Evolutionary conservation across 2,113 vertebrate genomes (phyloP), one percentile per base, ranked within the genome.

Genomic region (Lynx canadensis): DNA sequence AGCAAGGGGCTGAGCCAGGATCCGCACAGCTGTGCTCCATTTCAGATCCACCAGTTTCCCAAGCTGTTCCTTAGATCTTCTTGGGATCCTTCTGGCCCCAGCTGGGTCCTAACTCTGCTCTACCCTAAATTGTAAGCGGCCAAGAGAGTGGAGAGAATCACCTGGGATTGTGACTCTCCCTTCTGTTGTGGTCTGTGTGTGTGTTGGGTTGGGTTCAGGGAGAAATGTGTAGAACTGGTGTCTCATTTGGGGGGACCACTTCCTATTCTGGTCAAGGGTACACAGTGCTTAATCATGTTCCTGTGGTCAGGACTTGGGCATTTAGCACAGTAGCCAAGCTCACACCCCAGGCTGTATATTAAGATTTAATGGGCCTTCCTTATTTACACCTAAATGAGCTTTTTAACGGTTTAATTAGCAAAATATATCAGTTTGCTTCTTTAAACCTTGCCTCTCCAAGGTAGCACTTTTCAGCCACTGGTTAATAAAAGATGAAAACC

Each of bases 351-450:
- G 23, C 36, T 66, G 69, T 97, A 96, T 96, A 97, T 99, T 98
- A 98, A 96, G 14, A 97, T 98, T 98, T 98, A 98, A 99, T 98
- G 81, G 84, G 74, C 91, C 95, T 97, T 94, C 87, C 98, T 98
- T 99, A 98, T 99, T 98, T 99, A 98, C 98, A 98, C 98, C 97
- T 98, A 98, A 98, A 99, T 98, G 97, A 98, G 97, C 12, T 98
- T 98, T 98, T 97, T 97, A 98, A 98, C 98, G 82, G 97, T 96
- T 97, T 98, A 98, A 99, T 99, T 98, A 98, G 97, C 95, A 97
- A 98, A 98, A 98, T 98, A 91, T 91, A 97, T 98, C 98, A 97
- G 95, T 98, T 98, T 98, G 73, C 79, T 96, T 98, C 98, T 98
- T 98, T 97, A 98, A 98, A 98, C 27, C 89, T 92, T 97, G 63